Percentiles rank a stretch among this genome's conserved stretches.
phyloP scores from a whole-genome alignment of 2,113 vertebrate genomes.

The Plotosus lineatus region DNA sequence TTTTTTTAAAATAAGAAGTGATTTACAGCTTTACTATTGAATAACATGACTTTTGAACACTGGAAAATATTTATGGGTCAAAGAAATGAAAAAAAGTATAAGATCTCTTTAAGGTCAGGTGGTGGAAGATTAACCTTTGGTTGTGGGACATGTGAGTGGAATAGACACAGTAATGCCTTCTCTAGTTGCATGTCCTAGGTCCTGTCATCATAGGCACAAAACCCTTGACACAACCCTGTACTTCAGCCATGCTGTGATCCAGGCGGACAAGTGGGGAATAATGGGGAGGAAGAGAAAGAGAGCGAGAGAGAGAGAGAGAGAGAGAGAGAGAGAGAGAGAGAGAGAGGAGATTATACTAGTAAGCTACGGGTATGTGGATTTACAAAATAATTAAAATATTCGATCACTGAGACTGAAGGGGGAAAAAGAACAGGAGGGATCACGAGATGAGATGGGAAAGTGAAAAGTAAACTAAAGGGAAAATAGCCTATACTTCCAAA shows the following conservation, averaged over 20 bases:
- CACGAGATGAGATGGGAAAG: neutral
- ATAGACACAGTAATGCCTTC: constrained; percentile 57
- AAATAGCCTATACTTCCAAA: constrained; percentile 14
- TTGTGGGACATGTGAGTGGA: constrained; percentile 45
- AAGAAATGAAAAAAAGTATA: too few relatives aligned
- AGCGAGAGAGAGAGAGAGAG: constrained; percentile 3
- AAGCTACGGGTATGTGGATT: neutral
- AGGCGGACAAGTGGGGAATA: too few relatives aligned
- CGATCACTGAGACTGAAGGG: neutral
- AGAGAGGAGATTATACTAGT: neutral
- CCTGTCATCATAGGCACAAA: constrained; percentile 45
- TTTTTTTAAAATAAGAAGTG: too few relatives aligned
- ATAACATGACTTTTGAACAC: too few relatives aligned
- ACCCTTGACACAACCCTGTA: neutral
- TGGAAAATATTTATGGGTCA: too few relatives aligned
- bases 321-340: constrained; percentile 52
- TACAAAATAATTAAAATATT: neutral
- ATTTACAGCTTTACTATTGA: too few relatives aligned
- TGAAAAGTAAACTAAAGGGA: constrained; percentile 7
- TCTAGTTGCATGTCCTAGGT: constrained; percentile 9
- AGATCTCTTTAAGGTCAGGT: too few relatives aligned
- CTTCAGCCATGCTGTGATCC: neutral
- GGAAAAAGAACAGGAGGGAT: neutral
- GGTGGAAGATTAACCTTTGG: too few relatives aligned
- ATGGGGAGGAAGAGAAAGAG: too few relatives aligned